A percentile compares a stretch with the other conserved stretches of the same genome.
Conservation (phyloP, 2,797 vertebrate species). For the Sebastes wilsoni region DNA sequence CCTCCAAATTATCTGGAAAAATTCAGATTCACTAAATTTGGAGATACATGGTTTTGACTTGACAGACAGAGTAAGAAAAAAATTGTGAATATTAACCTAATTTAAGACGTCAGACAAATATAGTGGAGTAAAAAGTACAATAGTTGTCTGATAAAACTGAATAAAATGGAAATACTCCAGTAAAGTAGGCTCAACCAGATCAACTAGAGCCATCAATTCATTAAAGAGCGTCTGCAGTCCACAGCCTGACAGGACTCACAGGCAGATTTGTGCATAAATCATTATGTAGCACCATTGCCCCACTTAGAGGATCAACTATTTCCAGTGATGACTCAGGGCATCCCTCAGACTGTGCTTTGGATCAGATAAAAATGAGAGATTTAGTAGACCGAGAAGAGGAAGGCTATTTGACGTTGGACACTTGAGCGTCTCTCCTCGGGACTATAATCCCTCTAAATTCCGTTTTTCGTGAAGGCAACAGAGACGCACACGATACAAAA, state of each 20-base stretch:
- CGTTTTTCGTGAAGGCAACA: background rate
- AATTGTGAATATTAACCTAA: background rate
- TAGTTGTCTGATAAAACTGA: background rate
- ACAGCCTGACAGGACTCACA: background rate
- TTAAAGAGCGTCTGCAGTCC: background rate
- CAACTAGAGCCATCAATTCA: background rate
- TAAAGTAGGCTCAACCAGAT: background rate
- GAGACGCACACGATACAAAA: background rate
- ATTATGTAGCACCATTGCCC: background rate
- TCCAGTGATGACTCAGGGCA: background rate
- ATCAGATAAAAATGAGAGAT: background rate
- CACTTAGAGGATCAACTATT: background rate
- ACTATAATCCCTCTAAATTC: constrained; percentile 19
- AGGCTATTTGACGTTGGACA: background rate
- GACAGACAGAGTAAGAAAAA: background rate
- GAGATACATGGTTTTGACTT: background rate
- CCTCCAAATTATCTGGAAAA: too few species aligned
- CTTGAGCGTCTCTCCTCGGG: background rate
- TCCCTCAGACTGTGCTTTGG: background rate
- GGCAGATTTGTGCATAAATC: background rate
- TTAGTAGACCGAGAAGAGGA: background rate
- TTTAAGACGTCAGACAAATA: background rate
- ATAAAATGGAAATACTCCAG: background rate
- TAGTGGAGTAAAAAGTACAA: background rate
- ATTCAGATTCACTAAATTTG: too few species aligned